Evolutionary conservation across 2,797 vertebrate genomes (phyloP).

Genomic region (Phylloscopus collybita): DNA sequence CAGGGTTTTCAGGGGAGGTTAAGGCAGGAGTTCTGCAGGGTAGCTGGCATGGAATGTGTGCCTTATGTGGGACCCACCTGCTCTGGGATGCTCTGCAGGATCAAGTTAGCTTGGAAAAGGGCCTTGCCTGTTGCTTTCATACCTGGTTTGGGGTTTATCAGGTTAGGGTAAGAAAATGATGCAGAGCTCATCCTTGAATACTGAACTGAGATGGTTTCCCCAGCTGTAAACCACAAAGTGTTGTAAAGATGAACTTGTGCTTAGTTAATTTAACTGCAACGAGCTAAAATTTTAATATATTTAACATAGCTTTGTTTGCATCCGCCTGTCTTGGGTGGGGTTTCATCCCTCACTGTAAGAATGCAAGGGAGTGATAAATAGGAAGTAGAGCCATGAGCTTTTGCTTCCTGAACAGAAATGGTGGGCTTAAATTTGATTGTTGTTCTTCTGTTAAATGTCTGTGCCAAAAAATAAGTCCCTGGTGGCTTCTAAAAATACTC

Average conservation of each 20-base stretch:
- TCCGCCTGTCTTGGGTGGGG: not conserved
- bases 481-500: not conserved
- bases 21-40: not conserved
- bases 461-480: not conserved
- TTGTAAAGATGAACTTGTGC: not conserved
- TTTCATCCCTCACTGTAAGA: not conserved
- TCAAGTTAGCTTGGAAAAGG: not conserved
- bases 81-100: not conserved
- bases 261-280: not conserved
- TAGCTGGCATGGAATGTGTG: fast-evolving
- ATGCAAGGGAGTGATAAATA: not conserved
- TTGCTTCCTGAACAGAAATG: not conserved
- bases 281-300: not conserved
- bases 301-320: not conserved
- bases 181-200: not conserved
- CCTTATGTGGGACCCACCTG: not conserved
- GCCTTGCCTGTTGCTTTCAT: not conserved
- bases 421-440: not conserved
- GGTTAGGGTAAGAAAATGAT: not conserved
- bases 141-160: not conserved
- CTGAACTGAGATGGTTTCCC: not conserved
- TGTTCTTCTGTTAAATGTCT: not conserved
- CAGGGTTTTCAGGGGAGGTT: not conserved
- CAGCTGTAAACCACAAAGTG: not conserved
- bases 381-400: not conserved